Base-by-base conservation (phyloP, 2,797 vertebrate genomes). In the Peromyscus eremicus region DNA sequence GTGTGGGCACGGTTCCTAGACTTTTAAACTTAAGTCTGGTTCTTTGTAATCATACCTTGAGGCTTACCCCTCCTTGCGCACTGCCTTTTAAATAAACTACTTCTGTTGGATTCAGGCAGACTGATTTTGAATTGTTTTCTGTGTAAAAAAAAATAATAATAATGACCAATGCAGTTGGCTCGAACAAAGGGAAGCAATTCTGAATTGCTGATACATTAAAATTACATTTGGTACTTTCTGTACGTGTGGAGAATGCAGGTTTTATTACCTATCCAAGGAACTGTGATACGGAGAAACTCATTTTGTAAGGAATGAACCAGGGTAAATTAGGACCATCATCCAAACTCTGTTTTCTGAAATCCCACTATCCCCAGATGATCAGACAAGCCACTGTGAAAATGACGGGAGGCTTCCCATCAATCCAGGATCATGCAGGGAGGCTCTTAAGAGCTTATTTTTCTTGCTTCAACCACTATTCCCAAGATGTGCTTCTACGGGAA, bases 381-480 rank as follows among this genome's bases (percentile, higher is more conserved):
- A 76, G 89, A 76, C 80, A 84, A 96, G 19, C 86, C 27, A 8
- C 12, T 55, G 46, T 77, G 70, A 94, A 96, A 77, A 88, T 88
- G 85, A 93, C 70, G 43, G 60, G 43, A 77, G n/a, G n/a, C 52
- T 89, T 97, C 71, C 88, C 83, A 60, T 79, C 73, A 94, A 92
- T 95, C 40, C 46, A 79, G 29, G 34, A 49, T 93, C 91, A 92
- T 49, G 75, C 52, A 95, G 83, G 34, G 89, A 92, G 80, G 96
- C 96, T 81, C 29, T 43, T 90, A 92, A 96, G 75, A 55, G 81
- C 55, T 95, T 96, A 95, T 97, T 97, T 97, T 98, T 96, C 95
- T 95, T 97, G 76, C 70, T 97, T 97, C 66, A 95, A 95, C 96
- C 92, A 90, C 91, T 95, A 93, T 97, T 97, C 97, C 95, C 95